These are phyloP conservation scores for Kuschelorhynchus macadamiae DNA, from an alignment of 2,888 invertebrate genomes.

Conservation along the genomic window DNA sequence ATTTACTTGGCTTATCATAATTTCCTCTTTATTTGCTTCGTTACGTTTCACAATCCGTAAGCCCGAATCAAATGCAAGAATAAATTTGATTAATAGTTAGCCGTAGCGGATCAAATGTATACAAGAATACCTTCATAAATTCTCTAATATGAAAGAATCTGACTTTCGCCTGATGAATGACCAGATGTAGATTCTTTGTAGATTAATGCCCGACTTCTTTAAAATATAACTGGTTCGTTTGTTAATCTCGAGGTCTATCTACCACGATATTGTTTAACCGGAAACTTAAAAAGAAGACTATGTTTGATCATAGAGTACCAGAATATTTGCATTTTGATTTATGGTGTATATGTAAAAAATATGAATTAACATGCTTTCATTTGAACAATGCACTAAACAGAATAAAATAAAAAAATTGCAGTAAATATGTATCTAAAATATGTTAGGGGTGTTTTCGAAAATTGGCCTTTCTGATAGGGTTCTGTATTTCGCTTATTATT, in stretches of 20 bases:
- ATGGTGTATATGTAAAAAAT: no score
- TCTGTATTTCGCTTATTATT: no score
- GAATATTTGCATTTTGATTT: no score
- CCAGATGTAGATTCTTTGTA: constrained; percentile 27
- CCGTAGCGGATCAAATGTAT: constrained; percentile 15
- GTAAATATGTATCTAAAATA: no score
- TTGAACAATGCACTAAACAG: no score
- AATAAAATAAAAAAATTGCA: no score
- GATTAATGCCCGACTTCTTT: constrained; percentile 28
- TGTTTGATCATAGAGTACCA: no score
- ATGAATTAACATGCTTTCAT: no score
- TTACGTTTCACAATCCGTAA: background rate
- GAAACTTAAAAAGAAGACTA: background rate
- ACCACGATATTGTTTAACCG: background rate
- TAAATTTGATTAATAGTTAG: background rate
- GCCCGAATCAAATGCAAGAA: background rate
- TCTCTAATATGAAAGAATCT: constrained; percentile 9
- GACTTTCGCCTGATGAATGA: constrained; percentile 29
- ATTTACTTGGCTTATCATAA: no score
- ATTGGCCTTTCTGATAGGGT: no score
- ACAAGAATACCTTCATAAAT: constrained; percentile 21
- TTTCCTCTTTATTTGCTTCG: background rate
- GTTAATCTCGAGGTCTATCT: constrained; percentile 30
- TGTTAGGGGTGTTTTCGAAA: no score
- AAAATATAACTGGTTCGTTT: constrained; percentile 34